Evolutionary conservation across 92 coral and sea anemone genomes (phyloP), one percentile per base, ranked within the genome.

Genomic region (Epizoanthus fatuus): DNA sequence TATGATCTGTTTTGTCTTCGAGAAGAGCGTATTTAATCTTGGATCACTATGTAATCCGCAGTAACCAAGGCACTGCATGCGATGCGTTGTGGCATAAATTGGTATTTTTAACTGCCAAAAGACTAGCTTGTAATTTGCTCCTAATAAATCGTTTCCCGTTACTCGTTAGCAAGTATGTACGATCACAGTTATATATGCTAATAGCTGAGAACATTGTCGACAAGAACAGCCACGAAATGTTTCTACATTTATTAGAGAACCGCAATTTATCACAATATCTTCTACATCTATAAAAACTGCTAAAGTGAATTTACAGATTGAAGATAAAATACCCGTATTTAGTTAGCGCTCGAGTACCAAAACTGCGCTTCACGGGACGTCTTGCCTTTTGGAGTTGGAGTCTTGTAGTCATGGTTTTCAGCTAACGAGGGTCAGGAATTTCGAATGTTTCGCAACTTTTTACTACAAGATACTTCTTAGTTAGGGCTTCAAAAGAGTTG

Each of bases 381-480:
- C 53, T 5, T 14, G 66, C 44, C 44, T 73, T 38, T 73, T 42
- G 52, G 20, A 57, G 69, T 14, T 45, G 17, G 15, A 14, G 7
- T 13, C 17, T 16, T 20, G 45, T 75, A 77, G 82, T 77, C 82
- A 60, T 60, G 82, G 82, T 22, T 40, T 60, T 60, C 11, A 2
- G 20, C 44, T 76, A 42, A 76, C 56, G 70, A 58, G 67, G 68
- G 13, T 77, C 32, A 17, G 82, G 82, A 77, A 77, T 77, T 59
- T 77, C 10, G 2, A 38, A 6, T 44, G 29, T 77, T 59, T 60
- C 82, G 71, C 82, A 72, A 77, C 19, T 77, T 22, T 60, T 58
- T 60, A 15, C 3, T 42, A 37, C 40, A 15, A 44, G 44, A 2
- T 40, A 37, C 15, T 17, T 42, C 69, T 42, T 17, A 60, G 57